Base-by-base conservation (phyloP, 2,113 vertebrate genomes). In the Tapirus terrestris region DNA sequence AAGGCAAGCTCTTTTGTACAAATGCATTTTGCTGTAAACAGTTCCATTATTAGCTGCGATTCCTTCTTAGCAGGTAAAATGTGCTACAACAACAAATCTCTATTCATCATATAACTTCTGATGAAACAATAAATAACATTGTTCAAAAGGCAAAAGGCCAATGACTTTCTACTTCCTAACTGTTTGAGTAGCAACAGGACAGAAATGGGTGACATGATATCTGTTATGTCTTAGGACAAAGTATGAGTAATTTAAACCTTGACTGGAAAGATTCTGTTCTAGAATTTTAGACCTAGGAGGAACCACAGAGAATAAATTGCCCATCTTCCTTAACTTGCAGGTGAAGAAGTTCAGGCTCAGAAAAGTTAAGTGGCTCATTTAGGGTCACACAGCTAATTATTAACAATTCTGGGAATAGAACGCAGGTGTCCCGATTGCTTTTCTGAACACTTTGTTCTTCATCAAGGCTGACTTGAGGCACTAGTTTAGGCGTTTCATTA, bases 1-100 rank as follows among this genome's bases (percentile, higher is more conserved):
- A 92, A 96, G 27, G 58, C 51, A 92, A 70, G 82, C 29, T 86
- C 67, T 91, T 97, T 86, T 89, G 83, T 94, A 72, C n/a, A 92
- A 97, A 85, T 16, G 13, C 45, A 83, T 56, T 95, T 58, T 95
- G 16, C 83, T 92, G 51, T 86, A 73, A 96, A 93, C 70, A 61
- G 27, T 73, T 85, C 36, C 39, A 51, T 82, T 93, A 75, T 95
- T 75, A 96, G 29, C 67, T 75, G 39, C n/a, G 84, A 60, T 83
- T 43, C 27, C 27, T 89, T 65, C 45, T 31, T 33, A 94, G 83
- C 17, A 83, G 68, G 58, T 87, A 76, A 73, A 75, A 58, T 33
- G 17, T 61, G 77, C 92, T 61, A 90, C 20, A 92, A 73, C 39
- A 86, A 67, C 84, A 77, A 13, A 75, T 94, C 94, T 77, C 79